Percentiles rank a stretch among this genome's conserved stretches.
Conservation (phyloP, 2,797 vertebrate species). For the Dendrocincla tyrannina region DNA sequence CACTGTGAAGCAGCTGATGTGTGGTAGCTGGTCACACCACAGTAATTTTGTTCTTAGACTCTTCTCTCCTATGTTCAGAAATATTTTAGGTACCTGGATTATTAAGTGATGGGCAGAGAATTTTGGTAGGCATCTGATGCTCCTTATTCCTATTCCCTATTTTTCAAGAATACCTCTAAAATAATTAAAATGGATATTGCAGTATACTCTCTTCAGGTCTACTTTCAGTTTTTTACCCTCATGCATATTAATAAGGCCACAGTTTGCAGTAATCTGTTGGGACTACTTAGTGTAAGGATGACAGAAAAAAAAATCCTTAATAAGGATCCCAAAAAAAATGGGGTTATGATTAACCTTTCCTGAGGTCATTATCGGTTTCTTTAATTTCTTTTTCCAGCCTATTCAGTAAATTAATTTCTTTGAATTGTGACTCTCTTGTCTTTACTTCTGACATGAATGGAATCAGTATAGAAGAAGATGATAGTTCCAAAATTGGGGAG, state of each 20-base stretch:
- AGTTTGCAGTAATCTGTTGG: background rate
- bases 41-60: background rate
- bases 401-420: background rate
- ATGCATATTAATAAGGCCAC: background rate
- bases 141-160: background rate
- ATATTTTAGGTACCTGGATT: background rate
- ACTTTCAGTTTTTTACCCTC: background rate
- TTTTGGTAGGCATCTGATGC: background rate
- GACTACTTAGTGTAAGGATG: background rate
- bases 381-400: background rate
- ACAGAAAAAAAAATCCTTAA: background rate
- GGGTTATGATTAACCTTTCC: background rate
- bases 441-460: background rate
- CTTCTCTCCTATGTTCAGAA: background rate
- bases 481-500: background rate
- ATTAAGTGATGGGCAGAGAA: background rate
- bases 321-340: background rate
- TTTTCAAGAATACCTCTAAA: background rate
- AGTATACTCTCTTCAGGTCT: background rate
- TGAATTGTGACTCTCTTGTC: background rate
- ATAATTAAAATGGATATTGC: background rate
- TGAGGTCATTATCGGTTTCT: background rate
- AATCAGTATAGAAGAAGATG: background rate
- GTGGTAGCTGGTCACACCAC: background rate
- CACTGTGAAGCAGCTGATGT: background rate